These are phyloP conservation scores for Galaxea fascicularis DNA, from an alignment of 92 coral and sea anemone species.

Conservation along the genomic window DNA sequence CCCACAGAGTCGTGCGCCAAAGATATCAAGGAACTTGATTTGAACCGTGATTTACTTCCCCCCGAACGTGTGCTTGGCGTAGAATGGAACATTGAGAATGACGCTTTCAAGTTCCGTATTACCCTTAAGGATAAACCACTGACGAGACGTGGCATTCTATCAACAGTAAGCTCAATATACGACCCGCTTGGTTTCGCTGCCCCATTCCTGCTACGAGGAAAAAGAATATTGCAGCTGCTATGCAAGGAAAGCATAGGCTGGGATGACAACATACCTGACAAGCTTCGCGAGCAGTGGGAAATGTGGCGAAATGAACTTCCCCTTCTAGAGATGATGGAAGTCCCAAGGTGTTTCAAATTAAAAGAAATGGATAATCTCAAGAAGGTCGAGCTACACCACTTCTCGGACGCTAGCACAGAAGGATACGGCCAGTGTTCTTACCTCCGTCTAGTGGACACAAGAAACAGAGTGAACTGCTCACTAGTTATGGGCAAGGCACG, in stretches of 20 bases:
- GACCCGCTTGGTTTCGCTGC: background rate
- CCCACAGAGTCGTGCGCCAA: background rate
- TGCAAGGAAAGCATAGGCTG: background rate
- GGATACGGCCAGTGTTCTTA: slow-evolving; percentile 2
- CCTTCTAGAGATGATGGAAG: background rate
- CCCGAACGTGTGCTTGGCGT: background rate
- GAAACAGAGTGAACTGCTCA: background rate
- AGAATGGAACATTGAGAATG: background rate
- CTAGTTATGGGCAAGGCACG: background rate
- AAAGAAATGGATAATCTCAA: background rate
- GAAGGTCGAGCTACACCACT: background rate
- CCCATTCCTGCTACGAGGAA: background rate
- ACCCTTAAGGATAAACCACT: background rate
- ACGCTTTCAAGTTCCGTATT: background rate
- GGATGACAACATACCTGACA: background rate
- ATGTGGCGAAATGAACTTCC: background rate
- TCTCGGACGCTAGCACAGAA: background rate
- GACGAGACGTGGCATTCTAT: background rate
- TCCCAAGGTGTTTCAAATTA: background rate
- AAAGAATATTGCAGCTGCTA: slow-evolving; percentile 1
- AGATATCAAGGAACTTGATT: background rate
- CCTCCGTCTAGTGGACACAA: background rate
- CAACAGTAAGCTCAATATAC: too few species aligned
- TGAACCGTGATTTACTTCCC: background rate
- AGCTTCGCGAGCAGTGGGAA: background rate